These are phyloP conservation scores for Coilia nasus DNA, from an alignment of 2,797 vertebrate species.

Conservation along the genomic window DNA sequence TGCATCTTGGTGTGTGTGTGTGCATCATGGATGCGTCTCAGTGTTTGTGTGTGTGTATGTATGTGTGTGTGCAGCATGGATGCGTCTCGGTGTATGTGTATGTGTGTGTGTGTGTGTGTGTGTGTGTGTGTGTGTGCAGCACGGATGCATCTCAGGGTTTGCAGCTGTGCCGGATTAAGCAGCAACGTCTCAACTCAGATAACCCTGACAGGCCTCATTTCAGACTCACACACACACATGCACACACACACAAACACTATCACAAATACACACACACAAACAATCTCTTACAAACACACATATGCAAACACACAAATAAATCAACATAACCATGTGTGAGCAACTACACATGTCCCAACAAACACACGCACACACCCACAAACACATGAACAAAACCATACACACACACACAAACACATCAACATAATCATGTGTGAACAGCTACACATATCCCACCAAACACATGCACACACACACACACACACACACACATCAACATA, in stretches of 20 bases:
- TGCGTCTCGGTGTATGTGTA: too few species aligned
- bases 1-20: too few species aligned
- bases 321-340: too few species aligned
- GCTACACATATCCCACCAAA: background rate
- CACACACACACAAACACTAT: background rate
- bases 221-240: background rate
- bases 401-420: constrained; percentile 6
- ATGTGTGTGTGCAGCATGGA: too few species aligned
- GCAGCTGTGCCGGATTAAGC: background rate
- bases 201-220: background rate
- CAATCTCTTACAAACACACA: too few species aligned
- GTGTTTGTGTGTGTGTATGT: too few species aligned
- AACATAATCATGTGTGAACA: too few species aligned
- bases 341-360: too few species aligned
- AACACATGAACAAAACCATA: background rate
- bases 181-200: background rate
- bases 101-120: too few species aligned
- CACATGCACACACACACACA: background rate
- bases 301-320: too few species aligned
- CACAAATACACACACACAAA: too few species aligned
- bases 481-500: background rate
- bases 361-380: background rate
- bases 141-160: background rate
- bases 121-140: background rate
- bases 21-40: too few species aligned